Conservation (phyloP, 2,797 vertebrate species). For the Pagetopsis macropterus region DNA sequence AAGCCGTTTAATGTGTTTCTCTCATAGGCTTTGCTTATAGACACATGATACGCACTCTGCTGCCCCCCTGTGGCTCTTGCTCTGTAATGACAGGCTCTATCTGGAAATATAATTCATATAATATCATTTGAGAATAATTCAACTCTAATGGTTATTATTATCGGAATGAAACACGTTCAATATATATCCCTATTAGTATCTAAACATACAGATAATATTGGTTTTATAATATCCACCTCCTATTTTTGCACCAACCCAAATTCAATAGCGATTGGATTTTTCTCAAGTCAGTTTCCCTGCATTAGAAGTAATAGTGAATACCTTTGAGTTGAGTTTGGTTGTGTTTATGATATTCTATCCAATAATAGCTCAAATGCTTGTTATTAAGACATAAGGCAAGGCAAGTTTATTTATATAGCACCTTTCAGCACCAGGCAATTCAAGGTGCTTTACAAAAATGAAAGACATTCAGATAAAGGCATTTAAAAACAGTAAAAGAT, state of each 20-base stretch:
- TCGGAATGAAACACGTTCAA: not conserved
- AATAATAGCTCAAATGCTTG: not conserved
- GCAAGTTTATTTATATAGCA: too few species aligned
- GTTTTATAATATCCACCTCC: not conserved
- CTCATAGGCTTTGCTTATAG: not conserved
- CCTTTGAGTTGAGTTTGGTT: not conserved
- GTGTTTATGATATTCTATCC: not conserved
- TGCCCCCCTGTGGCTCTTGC: slow-evolving; percentile 57
- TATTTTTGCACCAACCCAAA: not conserved
- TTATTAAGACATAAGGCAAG: not conserved
- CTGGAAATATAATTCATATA: too few species aligned
- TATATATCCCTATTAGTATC: not conserved
- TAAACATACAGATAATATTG: not conserved
- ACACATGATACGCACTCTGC: slow-evolving; percentile 26
- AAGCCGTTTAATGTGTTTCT: too few species aligned
- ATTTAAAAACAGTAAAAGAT: too few species aligned
- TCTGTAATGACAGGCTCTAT: not conserved
- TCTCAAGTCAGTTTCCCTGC: not conserved
- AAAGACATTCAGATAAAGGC: too few species aligned
- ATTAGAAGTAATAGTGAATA: not conserved
- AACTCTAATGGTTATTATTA: not conserved
- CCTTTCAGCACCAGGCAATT: too few species aligned
- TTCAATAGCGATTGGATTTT: not conserved
- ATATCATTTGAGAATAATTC: not conserved
- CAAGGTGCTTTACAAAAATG: too few species aligned